These are phyloP conservation scores for Cherax destructor DNA, from an alignment of 1,140 invertebrate species.

Conservation along the genomic window DNA sequence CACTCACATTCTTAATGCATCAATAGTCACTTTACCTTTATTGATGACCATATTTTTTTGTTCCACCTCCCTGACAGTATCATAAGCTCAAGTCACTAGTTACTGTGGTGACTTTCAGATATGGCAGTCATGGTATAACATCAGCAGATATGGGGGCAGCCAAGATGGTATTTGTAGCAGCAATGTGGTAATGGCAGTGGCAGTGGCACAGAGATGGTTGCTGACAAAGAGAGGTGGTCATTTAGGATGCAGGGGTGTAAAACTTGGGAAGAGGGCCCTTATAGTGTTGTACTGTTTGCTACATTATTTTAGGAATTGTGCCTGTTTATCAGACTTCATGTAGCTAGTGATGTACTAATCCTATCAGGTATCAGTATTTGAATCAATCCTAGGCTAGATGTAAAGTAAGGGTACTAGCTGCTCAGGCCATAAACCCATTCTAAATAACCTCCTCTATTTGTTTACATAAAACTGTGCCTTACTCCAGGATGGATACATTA, in stretches of 20 bases:
- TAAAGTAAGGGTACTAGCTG: conserved; percentile 36
- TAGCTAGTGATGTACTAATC: conserved; percentile 41
- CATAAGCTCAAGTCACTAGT: conserved; percentile 19
- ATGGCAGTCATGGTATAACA: conserved; percentile 24
- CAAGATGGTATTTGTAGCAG: conserved; percentile 38
- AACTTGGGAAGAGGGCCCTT: conserved; percentile 31
- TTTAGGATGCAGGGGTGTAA: conserved; percentile 4
- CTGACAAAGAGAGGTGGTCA: conserved; percentile 14
- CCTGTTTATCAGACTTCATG: conserved; percentile 18
- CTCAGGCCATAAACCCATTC: conserved; percentile 15
- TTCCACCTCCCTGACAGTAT: conserved; percentile 26
- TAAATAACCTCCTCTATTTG: conserved; percentile 14
- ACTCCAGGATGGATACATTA: conserved; percentile 68
- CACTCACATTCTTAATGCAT: neutral
- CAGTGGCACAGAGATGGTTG: conserved; percentile 31
- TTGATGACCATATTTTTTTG: neutral
- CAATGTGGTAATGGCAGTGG: conserved; percentile 57
- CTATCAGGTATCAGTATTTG: conserved; percentile 52
- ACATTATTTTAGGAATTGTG: conserved; percentile 16
- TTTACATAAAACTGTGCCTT: conserved; percentile 25
- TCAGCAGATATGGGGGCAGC: conserved; percentile 44
- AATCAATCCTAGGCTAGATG: conserved; percentile 37
- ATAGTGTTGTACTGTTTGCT: conserved; percentile 38
- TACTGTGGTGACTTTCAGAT: conserved; percentile 17
- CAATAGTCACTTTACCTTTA: neutral